Evolutionary conservation across 2,797 vertebrate genomes (phyloP).

Genomic region (Mormyrus proboscirostris): DNA sequence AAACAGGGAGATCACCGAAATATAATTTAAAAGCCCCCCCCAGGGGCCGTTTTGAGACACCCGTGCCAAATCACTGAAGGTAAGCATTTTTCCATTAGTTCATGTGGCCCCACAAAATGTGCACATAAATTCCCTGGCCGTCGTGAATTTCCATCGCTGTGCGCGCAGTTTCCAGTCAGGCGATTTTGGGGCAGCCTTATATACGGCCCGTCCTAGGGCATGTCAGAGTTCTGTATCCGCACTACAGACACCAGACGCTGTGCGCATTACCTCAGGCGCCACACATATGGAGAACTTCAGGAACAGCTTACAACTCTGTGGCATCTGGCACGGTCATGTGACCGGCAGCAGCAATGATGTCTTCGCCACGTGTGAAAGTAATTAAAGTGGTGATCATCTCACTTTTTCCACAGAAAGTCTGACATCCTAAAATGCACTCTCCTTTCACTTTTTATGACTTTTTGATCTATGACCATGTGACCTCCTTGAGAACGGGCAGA

Average conservation of each 20-base stretch:
- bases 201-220: conserved; percentile 21
- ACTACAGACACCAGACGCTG: conserved; percentile 26
- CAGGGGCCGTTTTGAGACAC: conserved; percentile 3
- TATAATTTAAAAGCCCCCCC: background rate
- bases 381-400: conserved; percentile 27
- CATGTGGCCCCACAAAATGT: conserved; percentile 11
- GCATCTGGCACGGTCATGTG: conserved; percentile 22
- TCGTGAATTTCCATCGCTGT: conserved; percentile 27
- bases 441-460: background rate
- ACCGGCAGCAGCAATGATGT: conserved; percentile 24
- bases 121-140: conserved; percentile 14
- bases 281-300: conserved; percentile 36
- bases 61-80: conserved; percentile 18
- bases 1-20: background rate
- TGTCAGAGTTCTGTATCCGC: conserved; percentile 19
- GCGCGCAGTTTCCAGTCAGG: conserved; percentile 14
- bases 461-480: background rate
- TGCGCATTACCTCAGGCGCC: conserved; percentile 26
- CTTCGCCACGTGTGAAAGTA: conserved; percentile 13
- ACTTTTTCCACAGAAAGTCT: conserved; percentile 36
- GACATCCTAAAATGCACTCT: conserved; percentile 29
- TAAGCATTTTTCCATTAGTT: conserved; percentile 21
- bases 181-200: conserved; percentile 7
- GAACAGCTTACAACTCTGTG: conserved; percentile 13
- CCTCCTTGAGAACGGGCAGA: background rate